Evolutionary conservation across 2,888 invertebrate genomes (phyloP).

Genomic region (Nymphalis c-album): DNA sequence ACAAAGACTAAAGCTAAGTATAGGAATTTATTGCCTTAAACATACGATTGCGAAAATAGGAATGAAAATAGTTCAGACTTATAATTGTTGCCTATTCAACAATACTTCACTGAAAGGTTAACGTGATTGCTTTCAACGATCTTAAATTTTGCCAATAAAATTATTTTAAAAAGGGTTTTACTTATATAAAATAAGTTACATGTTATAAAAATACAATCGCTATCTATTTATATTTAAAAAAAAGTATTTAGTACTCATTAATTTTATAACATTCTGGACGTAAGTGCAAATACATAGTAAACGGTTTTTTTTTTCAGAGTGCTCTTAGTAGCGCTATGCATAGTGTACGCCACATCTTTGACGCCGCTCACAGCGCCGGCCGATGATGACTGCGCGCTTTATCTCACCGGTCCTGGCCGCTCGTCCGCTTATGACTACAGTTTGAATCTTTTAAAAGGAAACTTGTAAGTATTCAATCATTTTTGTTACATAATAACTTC

Average conservation of each 20-base stretch:
- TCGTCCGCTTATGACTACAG: conserved; percentile 92
- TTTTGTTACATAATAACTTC: not conserved
- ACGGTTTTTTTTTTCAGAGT: conserved; percentile 55
- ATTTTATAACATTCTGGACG: not conserved
- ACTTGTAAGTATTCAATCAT: conserved; percentile 84
- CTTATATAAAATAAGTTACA: too few species aligned
- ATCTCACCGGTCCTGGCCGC: conserved; percentile 88
- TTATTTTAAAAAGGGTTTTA: not conserved
- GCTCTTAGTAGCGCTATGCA: conserved; percentile 65
- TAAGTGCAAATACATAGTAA: not conserved
- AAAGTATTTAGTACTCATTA: too few species aligned
- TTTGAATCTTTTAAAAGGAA: conserved; percentile 90
- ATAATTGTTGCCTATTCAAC: not conserved
- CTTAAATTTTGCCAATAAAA: not conserved
- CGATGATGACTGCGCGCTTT: conserved; percentile 87
- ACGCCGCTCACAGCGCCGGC: conserved; percentile 58
- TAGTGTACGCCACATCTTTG: conserved; percentile 53
- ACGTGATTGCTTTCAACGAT: not conserved
- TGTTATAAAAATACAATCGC: too few species aligned
- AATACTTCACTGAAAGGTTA: not conserved
- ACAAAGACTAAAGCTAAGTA: conserved; percentile 23
- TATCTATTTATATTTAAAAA: too few species aligned
- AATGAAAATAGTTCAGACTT: not conserved
- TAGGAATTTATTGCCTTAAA: conserved; percentile 19
- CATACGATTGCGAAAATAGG: conserved; percentile 5